A percentile compares a stretch with the other conserved stretches of the same genome.
phyloP scores from a whole-genome alignment of 1,140 invertebrate genomes.

The Glossosoma conforme region DNA sequence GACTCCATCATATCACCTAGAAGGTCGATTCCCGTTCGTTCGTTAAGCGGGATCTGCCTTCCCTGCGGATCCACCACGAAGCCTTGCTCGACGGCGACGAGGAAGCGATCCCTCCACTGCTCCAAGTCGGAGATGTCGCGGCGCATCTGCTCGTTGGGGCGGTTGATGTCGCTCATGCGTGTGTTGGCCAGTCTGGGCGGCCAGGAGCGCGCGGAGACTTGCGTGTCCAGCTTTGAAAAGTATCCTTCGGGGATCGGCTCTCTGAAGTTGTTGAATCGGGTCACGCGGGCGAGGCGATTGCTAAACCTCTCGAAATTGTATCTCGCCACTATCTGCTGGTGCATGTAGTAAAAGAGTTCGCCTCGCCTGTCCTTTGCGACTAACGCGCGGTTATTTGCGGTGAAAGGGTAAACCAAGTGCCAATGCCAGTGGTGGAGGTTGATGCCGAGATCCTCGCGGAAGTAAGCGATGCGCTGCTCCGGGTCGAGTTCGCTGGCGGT shows the following conservation, averaged over 20 bases:
- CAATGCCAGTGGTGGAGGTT: constrained; percentile 81
- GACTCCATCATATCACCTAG: constrained; percentile 49
- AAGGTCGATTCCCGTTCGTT: constrained; percentile 68
- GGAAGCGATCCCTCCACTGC: constrained; percentile 68
- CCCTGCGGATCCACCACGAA: constrained; percentile 49
- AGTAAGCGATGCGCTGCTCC: constrained; percentile 71
- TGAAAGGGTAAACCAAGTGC: constrained; percentile 75
- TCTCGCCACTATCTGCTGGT: constrained; percentile 65
- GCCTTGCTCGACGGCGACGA: constrained; percentile 66
- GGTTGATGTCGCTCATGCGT: constrained; percentile 57
- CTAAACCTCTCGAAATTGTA: constrained; percentile 67
- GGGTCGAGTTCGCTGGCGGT: constrained; percentile 66
- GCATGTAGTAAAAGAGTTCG: constrained; percentile 75
- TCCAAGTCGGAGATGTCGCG: constrained; percentile 65
- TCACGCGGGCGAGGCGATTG: constrained; percentile 51
- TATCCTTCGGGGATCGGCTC: constrained; percentile 63
- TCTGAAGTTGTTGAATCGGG: constrained; percentile 53
- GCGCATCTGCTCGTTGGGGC: constrained; percentile 59
- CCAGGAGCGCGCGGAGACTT: constrained; percentile 45
- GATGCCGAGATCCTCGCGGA: constrained; percentile 68
- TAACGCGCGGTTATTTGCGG: constrained; percentile 50
- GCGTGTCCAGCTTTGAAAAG: constrained; percentile 65
- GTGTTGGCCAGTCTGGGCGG: constrained; percentile 49
- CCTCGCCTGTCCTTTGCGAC: constrained; percentile 66
- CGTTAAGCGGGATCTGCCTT: constrained; percentile 52